A percentile compares a stretch with the other conserved stretches of the same genome.
phyloP scores from a whole-genome alignment of 2,888 invertebrate genomes.

The Hyposoter dolosus region DNA sequence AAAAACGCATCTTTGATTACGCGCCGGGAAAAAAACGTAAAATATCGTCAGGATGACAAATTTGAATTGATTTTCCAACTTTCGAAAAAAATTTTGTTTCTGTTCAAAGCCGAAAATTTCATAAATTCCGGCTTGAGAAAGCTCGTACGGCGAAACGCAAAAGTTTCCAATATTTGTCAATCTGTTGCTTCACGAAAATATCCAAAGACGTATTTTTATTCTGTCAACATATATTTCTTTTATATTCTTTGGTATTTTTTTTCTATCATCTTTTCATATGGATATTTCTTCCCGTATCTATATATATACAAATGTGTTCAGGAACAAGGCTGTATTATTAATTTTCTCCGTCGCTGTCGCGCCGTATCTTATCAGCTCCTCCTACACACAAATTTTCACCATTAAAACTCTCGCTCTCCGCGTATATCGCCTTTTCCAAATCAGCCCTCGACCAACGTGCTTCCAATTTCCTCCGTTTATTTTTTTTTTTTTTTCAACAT shows the following conservation, averaged over 20 bases:
- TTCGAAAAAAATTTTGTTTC: background rate
- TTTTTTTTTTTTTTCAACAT: background rate
- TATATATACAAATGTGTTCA: background rate
- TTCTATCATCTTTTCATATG: background rate
- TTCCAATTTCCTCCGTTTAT: background rate
- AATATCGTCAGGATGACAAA: background rate
- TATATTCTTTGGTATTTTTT: conserved; percentile 9
- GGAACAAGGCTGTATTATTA: conserved; percentile 14
- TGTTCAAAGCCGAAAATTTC: background rate
- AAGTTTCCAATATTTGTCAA: background rate
- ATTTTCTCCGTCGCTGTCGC: conserved; percentile 23
- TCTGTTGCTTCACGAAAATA: background rate
- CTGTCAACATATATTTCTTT: background rate
- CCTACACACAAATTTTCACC: background rate
- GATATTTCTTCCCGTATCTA: background rate
- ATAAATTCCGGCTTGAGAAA: background rate
- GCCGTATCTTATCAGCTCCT: conserved; percentile 49
- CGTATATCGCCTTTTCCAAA: background rate
- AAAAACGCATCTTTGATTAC: background rate
- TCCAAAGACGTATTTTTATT: background rate
- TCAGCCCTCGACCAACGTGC: background rate
- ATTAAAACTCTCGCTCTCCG: background rate
- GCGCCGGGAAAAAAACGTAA: background rate
- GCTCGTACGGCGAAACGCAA: background rate
- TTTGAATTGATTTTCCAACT: background rate